Base-by-base conservation (phyloP, 2,888 invertebrate genomes). In the Ophraella communa region DNA sequence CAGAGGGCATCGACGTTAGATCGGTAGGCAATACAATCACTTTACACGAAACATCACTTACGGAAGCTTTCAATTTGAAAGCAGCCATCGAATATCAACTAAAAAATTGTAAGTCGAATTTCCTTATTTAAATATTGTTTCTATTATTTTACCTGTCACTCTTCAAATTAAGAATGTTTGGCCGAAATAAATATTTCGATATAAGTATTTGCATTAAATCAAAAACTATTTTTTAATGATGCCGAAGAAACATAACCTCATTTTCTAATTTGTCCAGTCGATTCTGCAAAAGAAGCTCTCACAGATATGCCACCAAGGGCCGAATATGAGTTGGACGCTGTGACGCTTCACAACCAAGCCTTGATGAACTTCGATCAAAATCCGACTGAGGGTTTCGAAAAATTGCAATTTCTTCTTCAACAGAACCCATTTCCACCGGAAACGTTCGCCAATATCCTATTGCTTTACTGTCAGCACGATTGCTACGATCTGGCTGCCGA, bases 401-500 rank as follows among this genome's bases (percentile, higher is more conserved):
- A 95, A 78, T 82, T 96, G 54, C 94, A 95, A 78, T 99, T 98
- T 82, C 86, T 99, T 18, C 85, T 99, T 23, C 95, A 96, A 77
- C 95, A 98, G 78, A 95, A 96, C 77, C 94, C 96, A 2, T 98
- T 98, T 79, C 99, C 99, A 3, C 94, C 95, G 11, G 98, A 99
- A 85, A 98, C 98, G 0, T 98, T 99, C 81, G 93, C 96, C 1
- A 99, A 99, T 83, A 86, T 99, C 18, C 84, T 99, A 45, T 85
- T 99, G 3, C 85, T 98, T 1, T 99, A 98, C 79, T 96, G 98
- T 80, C 97, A 96, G 81, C 96, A 97, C 81, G 98, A 98, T 83
- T 96, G 97, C 80, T 98, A 93, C 79, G 98, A 99, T 81, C 85
- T 98, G 65, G 98, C 98, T 8, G 99, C 99, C 0, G 99, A 99